A percentile compares a stretch with the other conserved stretches of the same genome.
phyloP scores from a whole-genome alignment of 2,113 vertebrate genomes.

The Phylloscopus trochiloides region DNA sequence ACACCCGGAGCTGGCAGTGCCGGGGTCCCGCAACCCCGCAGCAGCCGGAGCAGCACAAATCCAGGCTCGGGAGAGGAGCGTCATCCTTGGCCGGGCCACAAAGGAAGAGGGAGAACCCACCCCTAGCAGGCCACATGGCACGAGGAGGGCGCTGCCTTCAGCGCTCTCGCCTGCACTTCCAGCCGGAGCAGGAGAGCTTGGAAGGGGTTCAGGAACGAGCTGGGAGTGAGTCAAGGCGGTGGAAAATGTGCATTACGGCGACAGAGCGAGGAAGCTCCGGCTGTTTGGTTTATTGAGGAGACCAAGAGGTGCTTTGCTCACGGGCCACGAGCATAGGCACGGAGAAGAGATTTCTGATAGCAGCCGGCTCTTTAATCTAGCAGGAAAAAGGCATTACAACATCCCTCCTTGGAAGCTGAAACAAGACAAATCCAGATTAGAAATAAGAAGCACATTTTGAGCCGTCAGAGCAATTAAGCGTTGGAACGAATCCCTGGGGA shows the following conservation, averaged over 20 bases:
- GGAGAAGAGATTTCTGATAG: conserved; percentile 58
- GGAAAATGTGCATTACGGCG: conserved; percentile 58
- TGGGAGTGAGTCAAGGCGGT: conserved; percentile 53
- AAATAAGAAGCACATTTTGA: conserved; percentile 65
- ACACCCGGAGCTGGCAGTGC: background rate
- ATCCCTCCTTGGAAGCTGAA: conserved; percentile 50
- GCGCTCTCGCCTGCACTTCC: background rate
- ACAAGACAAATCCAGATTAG: conserved; percentile 65
- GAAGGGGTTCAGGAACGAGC: conserved; percentile 37
- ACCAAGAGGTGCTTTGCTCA: conserved; percentile 60
- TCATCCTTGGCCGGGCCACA: background rate
- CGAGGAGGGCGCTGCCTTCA: background rate
- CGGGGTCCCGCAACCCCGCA: fast-evolving
- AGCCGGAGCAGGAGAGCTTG: conserved; percentile 14
- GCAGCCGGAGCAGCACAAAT: background rate
- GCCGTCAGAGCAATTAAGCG: conserved; percentile 49
- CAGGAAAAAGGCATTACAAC: conserved; percentile 65
- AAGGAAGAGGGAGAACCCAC: background rate
- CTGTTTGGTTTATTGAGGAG: conserved; percentile 60
- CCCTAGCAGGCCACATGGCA: conserved; percentile 10
- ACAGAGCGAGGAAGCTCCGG: conserved; percentile 51
- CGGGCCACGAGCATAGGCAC: conserved; percentile 28
- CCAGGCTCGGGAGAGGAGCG: background rate
- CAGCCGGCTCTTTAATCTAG: conserved; percentile 63
- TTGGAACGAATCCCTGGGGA: conserved; percentile 42